A percentile compares a stretch with the other conserved stretches of the same genome.
Conservation (phyloP, 23 tunicate genomes). For the Oikopleura albicans region DNA sequence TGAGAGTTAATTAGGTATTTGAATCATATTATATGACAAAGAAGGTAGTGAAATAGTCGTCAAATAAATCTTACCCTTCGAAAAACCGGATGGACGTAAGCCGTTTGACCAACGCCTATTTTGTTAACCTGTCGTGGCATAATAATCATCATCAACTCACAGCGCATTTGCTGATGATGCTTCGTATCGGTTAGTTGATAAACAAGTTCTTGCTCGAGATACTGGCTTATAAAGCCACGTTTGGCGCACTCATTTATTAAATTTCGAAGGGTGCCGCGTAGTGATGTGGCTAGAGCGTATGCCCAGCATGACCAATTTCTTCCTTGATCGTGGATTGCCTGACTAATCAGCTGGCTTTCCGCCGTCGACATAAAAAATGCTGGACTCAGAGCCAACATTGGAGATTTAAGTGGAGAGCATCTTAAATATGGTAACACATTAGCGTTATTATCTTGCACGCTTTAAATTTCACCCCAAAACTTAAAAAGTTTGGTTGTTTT, state of each 20-base stretch:
- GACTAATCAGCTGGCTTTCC: not conserved
- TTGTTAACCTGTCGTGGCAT: not conserved
- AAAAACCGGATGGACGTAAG: conserved; percentile 6
- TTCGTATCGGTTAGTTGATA: not conserved
- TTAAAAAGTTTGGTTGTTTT: too few relatives aligned
- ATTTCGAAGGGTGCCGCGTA: not conserved
- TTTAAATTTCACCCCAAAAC: too few relatives aligned
- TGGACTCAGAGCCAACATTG: not conserved
- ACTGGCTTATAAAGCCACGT: too few relatives aligned
- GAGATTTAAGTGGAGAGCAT: not conserved
- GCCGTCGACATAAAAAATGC: not conserved
- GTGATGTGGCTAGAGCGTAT: not conserved
- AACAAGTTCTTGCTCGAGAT: too few relatives aligned
- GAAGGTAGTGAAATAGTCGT: too few relatives aligned
- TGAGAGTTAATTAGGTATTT: too few relatives aligned
- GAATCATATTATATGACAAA: too few relatives aligned
- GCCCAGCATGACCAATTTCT: not conserved
- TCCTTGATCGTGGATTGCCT: not conserved
- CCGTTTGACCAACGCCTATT: not conserved
- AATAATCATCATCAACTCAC: conserved; percentile 8
- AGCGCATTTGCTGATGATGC: conserved; percentile 10
- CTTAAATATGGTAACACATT: too few relatives aligned
- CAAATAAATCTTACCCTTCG: not conserved
- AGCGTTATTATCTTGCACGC: too few relatives aligned
- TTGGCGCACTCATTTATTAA: too few relatives aligned